Percentiles rank a stretch among this genome's conserved stretches.
Evolutionary conservation across 35 echinoderm and acorn worm genomes (phyloP).

Genomic region (Anneissia japonica): DNA sequence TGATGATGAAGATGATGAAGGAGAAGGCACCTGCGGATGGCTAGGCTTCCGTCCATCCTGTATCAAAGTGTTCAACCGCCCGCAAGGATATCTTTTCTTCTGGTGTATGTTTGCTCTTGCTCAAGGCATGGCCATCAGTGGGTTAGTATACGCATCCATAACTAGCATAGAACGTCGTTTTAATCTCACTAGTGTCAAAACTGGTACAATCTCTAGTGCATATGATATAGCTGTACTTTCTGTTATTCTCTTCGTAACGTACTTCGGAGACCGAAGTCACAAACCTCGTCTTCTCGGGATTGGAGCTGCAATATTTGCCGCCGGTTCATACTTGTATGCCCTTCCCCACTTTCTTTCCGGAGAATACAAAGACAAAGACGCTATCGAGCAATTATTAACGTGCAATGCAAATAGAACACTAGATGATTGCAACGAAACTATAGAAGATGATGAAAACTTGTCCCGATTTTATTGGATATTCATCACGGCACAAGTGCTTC

Average conservation of each 20-base stretch:
- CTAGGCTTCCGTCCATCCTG: not conserved
- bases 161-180: conserved; percentile 39
- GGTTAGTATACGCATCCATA: conserved; percentile 31
- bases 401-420: conserved; percentile 44
- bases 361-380: conserved; percentile 23
- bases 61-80: conserved; percentile 41
- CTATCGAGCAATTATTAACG: conserved; percentile 5
- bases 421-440: conserved; percentile 4
- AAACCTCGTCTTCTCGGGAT: conserved; percentile 32
- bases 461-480: conserved; percentile 82
- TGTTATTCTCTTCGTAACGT: conserved; percentile 40
- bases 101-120: conserved; percentile 46
- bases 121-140: conserved; percentile 44
- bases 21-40: not conserved
- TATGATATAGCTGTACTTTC: conserved; percentile 53
- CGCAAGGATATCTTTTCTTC: conserved; percentile 49
- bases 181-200: conserved; percentile 28
- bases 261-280: conserved; percentile 35
- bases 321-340: conserved; percentile 25
- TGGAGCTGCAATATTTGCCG: conserved; percentile 32
- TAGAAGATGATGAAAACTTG: conserved; percentile 33
- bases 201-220: conserved; percentile 38
- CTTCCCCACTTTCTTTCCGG: conserved; percentile 48
- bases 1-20: not conserved
- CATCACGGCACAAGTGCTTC: conserved; percentile 66